Base-by-base conservation (phyloP, 2,113 vertebrate genomes). In the Anser brachyrhynchus region DNA sequence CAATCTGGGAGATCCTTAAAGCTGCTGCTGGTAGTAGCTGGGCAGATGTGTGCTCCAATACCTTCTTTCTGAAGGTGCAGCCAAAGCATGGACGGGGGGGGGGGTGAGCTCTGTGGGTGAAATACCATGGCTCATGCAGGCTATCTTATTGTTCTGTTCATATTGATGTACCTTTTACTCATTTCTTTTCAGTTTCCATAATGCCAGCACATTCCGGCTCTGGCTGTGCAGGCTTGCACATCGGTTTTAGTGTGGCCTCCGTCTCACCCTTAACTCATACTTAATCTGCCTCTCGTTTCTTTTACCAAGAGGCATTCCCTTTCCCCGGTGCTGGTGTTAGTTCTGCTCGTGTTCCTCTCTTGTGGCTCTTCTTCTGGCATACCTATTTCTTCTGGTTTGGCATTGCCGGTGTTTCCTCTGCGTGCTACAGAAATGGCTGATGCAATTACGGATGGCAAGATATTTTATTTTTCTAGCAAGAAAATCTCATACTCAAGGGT, bases 151-250 rank as follows among this genome's bases (percentile, higher is more conserved):
- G 3, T 86, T 87, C 31, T 49, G 2, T 70, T 86, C 20, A 29
- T 80, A 23, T 61, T 52, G 35, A 9, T 37, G 13, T 28, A 17
- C 10, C 9, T 59, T 82, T 65, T 55, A 37, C 33, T 41, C 31
- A 39, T 12, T 77, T 65, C 19, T 88, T 84, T 52, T 10, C 58
- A 59, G 11, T 83, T 87, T 59, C n/a, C 49, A 73, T 22, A 17
- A 39, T 76, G 33, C 20, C 67, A 49, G 15, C 52, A 39, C 2
- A 1, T 76, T 88, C 33, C 39, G 72, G 29, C 61, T 78, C 54
- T 0, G 1, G 23, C 35, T 10, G 8, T 0, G 2, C 59, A 69
- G 33, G 33, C 12, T 23, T 57, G 10, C 5, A 44, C 22, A 35
- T 28, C 3, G 1, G 28, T n/a, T 46, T 52, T 44, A 77, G 31